Evolutionary conservation across 2,113 vertebrate species (phyloP).

Genomic region (Hippopotamus amphibius): DNA sequence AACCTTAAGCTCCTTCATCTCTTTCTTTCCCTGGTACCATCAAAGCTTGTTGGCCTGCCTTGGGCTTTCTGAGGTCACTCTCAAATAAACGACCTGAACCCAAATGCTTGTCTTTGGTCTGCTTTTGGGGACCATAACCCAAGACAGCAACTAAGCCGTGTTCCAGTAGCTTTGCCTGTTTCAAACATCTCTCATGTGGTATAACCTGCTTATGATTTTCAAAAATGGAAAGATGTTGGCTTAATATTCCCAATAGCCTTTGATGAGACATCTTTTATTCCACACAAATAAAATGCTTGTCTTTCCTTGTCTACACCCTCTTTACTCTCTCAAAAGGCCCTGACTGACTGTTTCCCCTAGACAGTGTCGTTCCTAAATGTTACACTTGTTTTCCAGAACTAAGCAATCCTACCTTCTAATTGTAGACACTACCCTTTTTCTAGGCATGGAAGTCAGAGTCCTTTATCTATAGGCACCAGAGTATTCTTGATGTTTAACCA

Average conservation of each 20-base stretch:
- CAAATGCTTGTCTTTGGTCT: neutral
- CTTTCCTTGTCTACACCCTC: neutral
- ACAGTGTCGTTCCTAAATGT: neutral
- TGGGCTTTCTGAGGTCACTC: neutral
- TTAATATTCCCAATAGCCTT: slow-evolving; percentile 1
- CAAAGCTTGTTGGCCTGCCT: neutral
- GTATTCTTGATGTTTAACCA: neutral
- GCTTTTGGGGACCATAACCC: neutral
- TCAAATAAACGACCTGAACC: neutral
- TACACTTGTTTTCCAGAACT: slow-evolving; percentile 42
- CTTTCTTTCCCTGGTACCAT: neutral
- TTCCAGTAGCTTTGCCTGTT: neutral
- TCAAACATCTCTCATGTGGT: neutral
- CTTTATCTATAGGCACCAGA: neutral
- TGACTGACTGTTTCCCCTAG: neutral
- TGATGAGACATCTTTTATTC: slow-evolving; percentile 26
- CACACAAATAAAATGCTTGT: neutral
- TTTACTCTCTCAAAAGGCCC: neutral
- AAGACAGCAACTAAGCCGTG: neutral
- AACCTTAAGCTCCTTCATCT: too few relatives aligned
- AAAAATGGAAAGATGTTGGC: neutral
- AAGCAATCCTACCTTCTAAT: slow-evolving; percentile 21
- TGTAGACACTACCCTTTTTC: neutral
- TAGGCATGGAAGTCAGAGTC: neutral
- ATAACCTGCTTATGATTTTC: neutral